Evolutionary conservation across 2,113 vertebrate genomes (phyloP), one percentile per base, ranked within the genome.

Genomic region (Ammodytes marinus): DNA sequence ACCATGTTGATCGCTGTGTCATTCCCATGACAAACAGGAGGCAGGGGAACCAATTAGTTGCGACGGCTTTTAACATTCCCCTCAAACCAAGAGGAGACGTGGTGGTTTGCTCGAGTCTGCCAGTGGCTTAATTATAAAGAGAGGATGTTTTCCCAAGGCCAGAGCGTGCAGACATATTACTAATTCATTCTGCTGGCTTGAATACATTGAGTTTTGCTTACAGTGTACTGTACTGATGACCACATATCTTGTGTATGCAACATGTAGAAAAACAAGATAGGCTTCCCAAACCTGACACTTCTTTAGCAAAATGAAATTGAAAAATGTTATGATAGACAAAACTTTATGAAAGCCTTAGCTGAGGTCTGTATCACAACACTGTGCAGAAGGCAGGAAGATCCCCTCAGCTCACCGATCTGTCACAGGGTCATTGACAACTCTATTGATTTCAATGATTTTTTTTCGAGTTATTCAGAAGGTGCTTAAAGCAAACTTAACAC

Each of bases 21-120:
- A 37, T 58, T 84, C 88, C 69, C 83, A 69, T 86, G 90, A 91
- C 91, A 93, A 91, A 91, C 86, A 84, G 88, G 91, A 90, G 88
- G 88, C 91, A 86, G 50, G 91, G 93, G 93, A 92, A 91, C 91
- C 91, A 93, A 94, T 94, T 94, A 92, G 88, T 73, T 88, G 68
- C 50, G 46, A 60, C 43, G 68, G 84, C 80, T 85, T 90, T 91
- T 84, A 90, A 86, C 90, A 80, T 88, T 88, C 83, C 74, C 68
- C 68, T 79, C 79, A 50, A 88, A 90, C 69, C 69, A 52, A 71
- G 58, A 83, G 52, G 79, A 85, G 86, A 77, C 42, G 35, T 14
- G 71, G 83, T 82, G 73, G 76, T 79, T 77, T 13, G 37, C 75
- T 73, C 4, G 52, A 73, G 72, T 87, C 84, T 79, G 72, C 86